phyloP scores from a whole-genome alignment of 2,888 invertebrate species.

The Quadroppia sp. region DNA sequence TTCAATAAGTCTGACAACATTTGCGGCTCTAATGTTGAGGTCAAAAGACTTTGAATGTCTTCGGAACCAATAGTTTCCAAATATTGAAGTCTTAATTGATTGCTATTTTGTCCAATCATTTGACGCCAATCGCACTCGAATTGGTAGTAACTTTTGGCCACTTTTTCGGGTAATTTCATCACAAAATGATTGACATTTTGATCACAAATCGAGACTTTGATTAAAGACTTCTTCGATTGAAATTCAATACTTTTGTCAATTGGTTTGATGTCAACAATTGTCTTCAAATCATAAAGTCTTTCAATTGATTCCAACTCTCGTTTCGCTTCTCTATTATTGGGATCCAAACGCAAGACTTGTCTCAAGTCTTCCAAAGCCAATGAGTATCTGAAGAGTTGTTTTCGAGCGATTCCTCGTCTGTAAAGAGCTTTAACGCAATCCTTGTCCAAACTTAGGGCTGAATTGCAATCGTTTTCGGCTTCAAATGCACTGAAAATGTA shows the following conservation, averaged over 20 bases:
- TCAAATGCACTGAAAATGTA: constrained; percentile 26
- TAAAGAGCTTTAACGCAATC: constrained; percentile 41
- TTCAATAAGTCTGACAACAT: constrained; percentile 37
- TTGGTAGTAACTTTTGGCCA: constrained; percentile 35
- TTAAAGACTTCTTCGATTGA: constrained; percentile 23
- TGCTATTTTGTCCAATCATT: background rate
- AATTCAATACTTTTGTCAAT: constrained; percentile 21
- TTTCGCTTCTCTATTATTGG: constrained; percentile 51
- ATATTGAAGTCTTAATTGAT: constrained; percentile 32
- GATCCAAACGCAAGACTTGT: constrained; percentile 51
- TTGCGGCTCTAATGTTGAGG: constrained; percentile 35
- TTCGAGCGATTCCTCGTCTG: constrained; percentile 50
- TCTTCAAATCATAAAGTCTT: background rate
- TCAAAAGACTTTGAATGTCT: constrained; percentile 35
- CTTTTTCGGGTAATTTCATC: background rate
- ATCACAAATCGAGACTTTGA: background rate
- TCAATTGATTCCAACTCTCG: constrained; percentile 49
- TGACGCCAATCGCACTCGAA: constrained; percentile 43
- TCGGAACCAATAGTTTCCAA: constrained; percentile 29
- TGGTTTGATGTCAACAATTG: constrained; percentile 28
- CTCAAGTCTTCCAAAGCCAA: constrained; percentile 51
- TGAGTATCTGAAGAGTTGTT: constrained; percentile 49
- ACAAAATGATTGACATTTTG: background rate
- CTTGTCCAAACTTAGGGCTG: constrained; percentile 34
- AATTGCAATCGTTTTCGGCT: constrained; percentile 41